Evolutionary conservation across 2,797 vertebrate genomes (phyloP), one percentile per base, ranked within the genome.

Genomic region (Myiothlypis chrysogaster): DNA sequence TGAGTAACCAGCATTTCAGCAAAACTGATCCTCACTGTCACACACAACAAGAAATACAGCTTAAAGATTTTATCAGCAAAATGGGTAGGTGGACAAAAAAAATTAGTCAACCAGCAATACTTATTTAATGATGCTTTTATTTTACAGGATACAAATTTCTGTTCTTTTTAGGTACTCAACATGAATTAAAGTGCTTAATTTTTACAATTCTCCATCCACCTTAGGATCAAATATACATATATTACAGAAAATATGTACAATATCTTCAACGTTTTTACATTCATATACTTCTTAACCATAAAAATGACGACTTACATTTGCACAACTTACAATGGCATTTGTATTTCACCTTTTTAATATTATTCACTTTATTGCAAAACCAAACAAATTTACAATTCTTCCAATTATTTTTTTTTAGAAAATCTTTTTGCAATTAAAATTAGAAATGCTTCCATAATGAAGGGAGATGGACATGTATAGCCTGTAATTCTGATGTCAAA

Each of bases 111-210:
- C 8, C 53, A 90, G n/a, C 44, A 79, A 66, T 93, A 80, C 60
- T 88, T 92, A 97, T 95, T 97, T 96, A 98, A 97, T 69, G 95
- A 95, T 93, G 91, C 52, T 85, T 98, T 98, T 98, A 98, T 98
- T 97, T 98, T 98, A 98, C 96, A 98, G 94, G 95, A 97, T 98
- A 98, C 95, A 98, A 98, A 98, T 95, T 95, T 93, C 56, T 81
- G 69, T 52, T 79, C 34, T 89, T 82, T 96, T 94, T 97, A 97
- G 81, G 93, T 97, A 97, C 97, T 97, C 95, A 97, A 97, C 91
- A 97, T 93, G 92, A 98, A 98, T 98, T 98, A 98, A 98, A 98
- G 98, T 98, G 97, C 98, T 97, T 97, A 94, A 97, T 97, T 98
- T 95, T 96, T 98, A 98, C 96, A 98, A 89, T 95, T 95, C 83